phyloP scores from a whole-genome alignment of 2,888 invertebrate genomes.

The Prosopocoilus inquinatus region DNA sequence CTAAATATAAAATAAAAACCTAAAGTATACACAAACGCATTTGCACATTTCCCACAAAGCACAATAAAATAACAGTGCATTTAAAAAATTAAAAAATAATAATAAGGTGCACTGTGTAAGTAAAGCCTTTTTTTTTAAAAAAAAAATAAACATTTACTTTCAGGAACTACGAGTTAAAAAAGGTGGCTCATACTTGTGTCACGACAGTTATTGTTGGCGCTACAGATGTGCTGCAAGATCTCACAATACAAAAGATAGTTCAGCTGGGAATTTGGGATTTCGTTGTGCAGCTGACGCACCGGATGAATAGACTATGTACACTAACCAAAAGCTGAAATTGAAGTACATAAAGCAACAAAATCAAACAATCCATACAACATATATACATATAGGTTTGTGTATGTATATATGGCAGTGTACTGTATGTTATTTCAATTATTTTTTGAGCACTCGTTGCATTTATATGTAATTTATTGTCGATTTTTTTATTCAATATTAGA shows the following conservation, averaged over 20 bases:
- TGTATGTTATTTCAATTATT: slow-evolving; percentile 12
- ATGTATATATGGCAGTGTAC: slow-evolving; percentile 6
- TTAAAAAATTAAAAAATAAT: background rate
- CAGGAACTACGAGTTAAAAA: slow-evolving; percentile 86
- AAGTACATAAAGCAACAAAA: slow-evolving; percentile 7
- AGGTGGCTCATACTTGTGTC: slow-evolving; percentile 93
- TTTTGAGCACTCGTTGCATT: slow-evolving; percentile 11
- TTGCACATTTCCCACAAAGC: slow-evolving; percentile 1
- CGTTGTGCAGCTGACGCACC: slow-evolving; percentile 70
- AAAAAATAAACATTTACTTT: slow-evolving; percentile 20
- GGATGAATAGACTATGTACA: slow-evolving; percentile 12
- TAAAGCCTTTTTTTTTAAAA: too few relatives aligned
- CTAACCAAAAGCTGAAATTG: background rate
- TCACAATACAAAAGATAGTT: slow-evolving; percentile 91
- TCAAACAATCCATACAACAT: slow-evolving; percentile 3
- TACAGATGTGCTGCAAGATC: slow-evolving; percentile 93
- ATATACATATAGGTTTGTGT: too few relatives aligned
- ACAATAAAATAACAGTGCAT: background rate
- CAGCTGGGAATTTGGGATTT: slow-evolving; percentile 91
- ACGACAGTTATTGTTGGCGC: slow-evolving; percentile 85
- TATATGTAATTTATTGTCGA: background rate
- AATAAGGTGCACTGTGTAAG: too few relatives aligned
- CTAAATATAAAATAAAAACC: too few relatives aligned
- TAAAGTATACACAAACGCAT: background rate
- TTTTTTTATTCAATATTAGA: slow-evolving; percentile 8